phyloP scores from a whole-genome alignment of 2,888 invertebrate species.

The Ormyrus pomaceus region DNA sequence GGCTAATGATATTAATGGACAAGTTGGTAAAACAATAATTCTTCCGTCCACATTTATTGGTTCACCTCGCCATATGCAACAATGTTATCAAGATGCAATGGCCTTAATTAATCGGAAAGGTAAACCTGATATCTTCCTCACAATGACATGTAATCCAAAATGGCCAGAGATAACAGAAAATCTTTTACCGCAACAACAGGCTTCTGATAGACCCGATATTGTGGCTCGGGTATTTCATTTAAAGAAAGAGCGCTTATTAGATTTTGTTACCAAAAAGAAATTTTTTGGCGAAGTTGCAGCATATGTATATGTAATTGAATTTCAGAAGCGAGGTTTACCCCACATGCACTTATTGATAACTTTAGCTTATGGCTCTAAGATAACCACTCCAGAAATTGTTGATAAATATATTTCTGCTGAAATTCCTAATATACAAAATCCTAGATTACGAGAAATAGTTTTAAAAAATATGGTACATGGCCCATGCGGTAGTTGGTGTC shows the following conservation, averaged over 20 bases:
- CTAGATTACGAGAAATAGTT: conserved; percentile 65
- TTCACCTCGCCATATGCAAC: conserved; percentile 53
- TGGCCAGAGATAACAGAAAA: too few species aligned
- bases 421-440: conserved; percentile 60
- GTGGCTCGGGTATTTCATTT: conserved; percentile 49
- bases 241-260: conserved; percentile 50
- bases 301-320: conserved; percentile 54
- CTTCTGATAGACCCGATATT: conserved; percentile 53
- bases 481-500: too few species aligned
- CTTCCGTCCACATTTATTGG: conserved; percentile 49
- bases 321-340: conserved; percentile 52
- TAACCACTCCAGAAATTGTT: conserved; percentile 52
- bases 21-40: conserved; percentile 44
- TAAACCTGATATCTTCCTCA: conserved; percentile 36
- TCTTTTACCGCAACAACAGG: too few species aligned
- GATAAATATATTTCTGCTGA: conserved; percentile 48
- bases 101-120: conserved; percentile 48
- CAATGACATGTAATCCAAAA: conserved; percentile 51
- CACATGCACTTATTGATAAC: conserved; percentile 59
- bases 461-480: conserved; percentile 70
- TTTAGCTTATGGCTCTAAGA: conserved; percentile 54
- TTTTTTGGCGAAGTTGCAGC: background rate
- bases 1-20: conserved; percentile 2
- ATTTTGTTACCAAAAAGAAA: conserved; percentile 42
- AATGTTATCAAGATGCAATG: conserved; percentile 58